Evolutionary conservation across 35 echinoderm and acorn worm species (phyloP).

Genomic region (Hemicentrotus pulcherrimus): DNA sequence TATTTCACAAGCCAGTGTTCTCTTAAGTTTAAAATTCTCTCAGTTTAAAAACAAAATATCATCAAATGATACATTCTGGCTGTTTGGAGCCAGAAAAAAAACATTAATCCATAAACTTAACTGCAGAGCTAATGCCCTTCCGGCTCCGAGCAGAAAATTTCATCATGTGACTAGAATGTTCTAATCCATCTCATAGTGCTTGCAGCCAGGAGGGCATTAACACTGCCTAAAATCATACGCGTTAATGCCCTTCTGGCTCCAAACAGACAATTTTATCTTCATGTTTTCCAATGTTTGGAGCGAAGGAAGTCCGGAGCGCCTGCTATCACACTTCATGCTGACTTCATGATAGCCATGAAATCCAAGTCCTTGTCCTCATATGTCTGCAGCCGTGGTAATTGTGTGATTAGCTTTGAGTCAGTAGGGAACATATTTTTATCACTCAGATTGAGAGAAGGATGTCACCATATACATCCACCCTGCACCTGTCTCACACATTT

Average conservation of each 20-base stretch:
- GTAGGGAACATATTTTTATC: neutral
- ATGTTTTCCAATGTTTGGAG: neutral
- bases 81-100: no score
- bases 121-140: no score
- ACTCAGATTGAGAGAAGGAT: neutral
- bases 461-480: neutral
- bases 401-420: neutral
- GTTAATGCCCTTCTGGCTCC: no score
- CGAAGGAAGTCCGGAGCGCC: neutral
- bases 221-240: no score
- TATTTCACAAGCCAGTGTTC: no score
- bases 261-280: neutral
- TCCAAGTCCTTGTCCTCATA: slow-evolving; percentile 5
- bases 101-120: no score
- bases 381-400: neutral
- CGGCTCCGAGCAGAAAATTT: neutral
- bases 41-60: no score
- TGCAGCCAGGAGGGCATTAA: no score
- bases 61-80: no score
- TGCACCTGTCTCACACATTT: slow-evolving; percentile 16
- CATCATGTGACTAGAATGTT: neutral
- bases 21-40: no score
- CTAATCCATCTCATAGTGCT: no score
- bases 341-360: neutral
- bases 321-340: neutral